Conservation (phyloP, 2,888 invertebrate genomes). For the Acronicta psi region DNA sequence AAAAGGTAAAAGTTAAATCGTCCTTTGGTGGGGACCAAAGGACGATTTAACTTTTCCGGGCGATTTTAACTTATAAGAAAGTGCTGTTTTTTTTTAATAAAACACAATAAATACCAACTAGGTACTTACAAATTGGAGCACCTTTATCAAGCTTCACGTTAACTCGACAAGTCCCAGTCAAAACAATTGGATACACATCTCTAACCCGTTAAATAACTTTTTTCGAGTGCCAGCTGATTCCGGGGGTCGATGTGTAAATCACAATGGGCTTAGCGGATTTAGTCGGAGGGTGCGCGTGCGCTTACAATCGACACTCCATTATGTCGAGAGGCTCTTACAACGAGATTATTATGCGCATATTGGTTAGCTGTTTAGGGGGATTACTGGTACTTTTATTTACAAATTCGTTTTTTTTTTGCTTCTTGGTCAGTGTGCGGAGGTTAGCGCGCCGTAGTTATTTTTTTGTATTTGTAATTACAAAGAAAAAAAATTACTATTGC, state of each 20-base stretch:
- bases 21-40: no score
- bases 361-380: conserved; percentile 71
- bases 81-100: no score
- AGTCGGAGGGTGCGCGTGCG: conserved; percentile 66
- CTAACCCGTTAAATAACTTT: conserved; percentile 60
- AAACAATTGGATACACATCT: conserved; percentile 51
- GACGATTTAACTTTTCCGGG: no score
- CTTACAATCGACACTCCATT: conserved; percentile 77
- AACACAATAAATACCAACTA: no score
- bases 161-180: conserved; percentile 29
- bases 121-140: not conserved
- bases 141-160: not conserved
- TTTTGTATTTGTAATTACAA: not conserved
- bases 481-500: not conserved
- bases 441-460: conserved; percentile 3
- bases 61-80: no score
- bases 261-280: conserved; percentile 81
- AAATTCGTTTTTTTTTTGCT: conserved; percentile 28
- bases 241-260: conserved; percentile 61
- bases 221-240: conserved; percentile 79
- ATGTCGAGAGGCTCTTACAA: conserved; percentile 80
- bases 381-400: conserved; percentile 49
- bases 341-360: conserved; percentile 81
- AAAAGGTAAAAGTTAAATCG: no score
- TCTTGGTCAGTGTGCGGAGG: conserved; percentile 1